Evolutionary conservation across 2,888 invertebrate genomes (phyloP).

Genomic region (Epirrhoe alternata): DNA sequence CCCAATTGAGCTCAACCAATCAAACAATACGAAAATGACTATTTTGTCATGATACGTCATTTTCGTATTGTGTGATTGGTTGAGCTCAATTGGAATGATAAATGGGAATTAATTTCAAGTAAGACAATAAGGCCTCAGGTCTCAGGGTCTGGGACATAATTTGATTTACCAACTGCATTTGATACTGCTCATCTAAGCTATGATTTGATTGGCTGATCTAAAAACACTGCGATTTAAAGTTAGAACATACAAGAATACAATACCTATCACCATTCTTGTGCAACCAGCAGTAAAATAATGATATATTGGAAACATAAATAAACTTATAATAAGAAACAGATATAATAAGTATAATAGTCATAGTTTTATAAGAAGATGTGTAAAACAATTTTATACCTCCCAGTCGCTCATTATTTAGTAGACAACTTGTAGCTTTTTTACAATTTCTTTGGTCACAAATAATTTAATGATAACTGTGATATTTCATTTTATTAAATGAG

Average conservation of each 20-base stretch:
- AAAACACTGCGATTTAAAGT: background rate
- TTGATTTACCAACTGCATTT: background rate
- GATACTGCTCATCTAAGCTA: background rate
- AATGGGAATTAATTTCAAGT: no score
- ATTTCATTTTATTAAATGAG: slow-evolving; percentile 82
- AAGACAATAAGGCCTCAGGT: no score
- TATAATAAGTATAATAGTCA: slow-evolving; percentile 48
- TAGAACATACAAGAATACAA: background rate
- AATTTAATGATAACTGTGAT: slow-evolving; percentile 84
- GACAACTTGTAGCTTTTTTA: slow-evolving; percentile 57
- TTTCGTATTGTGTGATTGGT: no score
- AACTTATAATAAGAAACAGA: slow-evolving; percentile 41
- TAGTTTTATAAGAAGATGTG: slow-evolving; percentile 52
- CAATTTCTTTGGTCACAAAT: slow-evolving; percentile 78
- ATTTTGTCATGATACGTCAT: no score
- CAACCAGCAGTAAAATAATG: slow-evolving; percentile 56
- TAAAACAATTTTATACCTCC: slow-evolving; percentile 47
- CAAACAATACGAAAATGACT: no score
- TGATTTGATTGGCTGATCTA: background rate
- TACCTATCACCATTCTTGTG: slow-evolving; percentile 52
- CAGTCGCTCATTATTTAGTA: slow-evolving; percentile 61
- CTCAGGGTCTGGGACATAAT: background rate
- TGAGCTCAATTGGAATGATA: no score
- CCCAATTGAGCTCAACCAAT: no score
- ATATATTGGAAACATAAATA: slow-evolving; percentile 45